These are phyloP conservation scores for Glomeris maerens DNA, from an alignment of 1,140 invertebrate genomes.

Conservation along the genomic window DNA sequence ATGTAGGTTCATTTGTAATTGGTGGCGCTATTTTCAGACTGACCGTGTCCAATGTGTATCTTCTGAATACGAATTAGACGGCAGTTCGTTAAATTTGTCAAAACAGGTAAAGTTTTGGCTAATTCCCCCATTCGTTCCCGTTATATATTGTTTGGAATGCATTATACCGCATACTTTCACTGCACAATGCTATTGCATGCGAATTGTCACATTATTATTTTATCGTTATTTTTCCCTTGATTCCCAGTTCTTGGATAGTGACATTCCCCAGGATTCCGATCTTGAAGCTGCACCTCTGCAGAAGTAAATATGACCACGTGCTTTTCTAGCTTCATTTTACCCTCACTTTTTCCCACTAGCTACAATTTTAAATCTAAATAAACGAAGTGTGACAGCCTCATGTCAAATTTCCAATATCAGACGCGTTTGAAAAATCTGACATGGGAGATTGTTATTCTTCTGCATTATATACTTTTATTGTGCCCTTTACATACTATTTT, in stretches of 20 bases:
- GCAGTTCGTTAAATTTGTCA: not conserved
- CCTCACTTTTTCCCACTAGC: not conserved
- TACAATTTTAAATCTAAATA: not conserved
- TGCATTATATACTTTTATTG: not conserved
- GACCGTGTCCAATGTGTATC: not conserved
- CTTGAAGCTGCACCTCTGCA: constrained; percentile 5
- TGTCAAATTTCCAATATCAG: not conserved
- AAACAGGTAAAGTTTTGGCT: not conserved
- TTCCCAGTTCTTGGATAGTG: not conserved
- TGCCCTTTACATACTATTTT: not conserved
- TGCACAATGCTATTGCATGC: not conserved
- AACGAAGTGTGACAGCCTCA: not conserved
- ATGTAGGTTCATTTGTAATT: not conserved
- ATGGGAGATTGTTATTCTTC: not conserved
- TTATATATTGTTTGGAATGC: not conserved
- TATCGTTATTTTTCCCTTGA: not conserved
- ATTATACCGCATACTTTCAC: no score
- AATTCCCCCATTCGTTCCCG: not conserved
- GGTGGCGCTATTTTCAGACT: not conserved
- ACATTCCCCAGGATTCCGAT: not conserved
- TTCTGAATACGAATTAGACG: not conserved
- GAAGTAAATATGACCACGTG: constrained; percentile 42
- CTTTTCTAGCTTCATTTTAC: constrained; percentile 26
- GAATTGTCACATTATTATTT: not conserved
- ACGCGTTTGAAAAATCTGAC: no score